Conservation (phyloP, 2,113 vertebrate species). For the Nycticorax nycticorax region DNA sequence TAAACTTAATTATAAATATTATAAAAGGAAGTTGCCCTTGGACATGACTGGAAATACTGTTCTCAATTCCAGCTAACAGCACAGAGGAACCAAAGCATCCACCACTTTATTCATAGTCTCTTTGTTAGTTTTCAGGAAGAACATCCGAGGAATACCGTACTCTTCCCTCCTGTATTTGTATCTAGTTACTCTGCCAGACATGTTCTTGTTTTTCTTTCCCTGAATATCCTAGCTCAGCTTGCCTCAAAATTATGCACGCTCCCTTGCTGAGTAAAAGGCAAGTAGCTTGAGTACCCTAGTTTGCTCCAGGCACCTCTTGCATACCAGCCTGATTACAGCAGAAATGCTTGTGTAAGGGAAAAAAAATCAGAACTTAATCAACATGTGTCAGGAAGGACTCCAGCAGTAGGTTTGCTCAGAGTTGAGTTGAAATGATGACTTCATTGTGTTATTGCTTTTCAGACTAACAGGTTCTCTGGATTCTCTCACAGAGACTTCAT, state of each 20-base stretch:
- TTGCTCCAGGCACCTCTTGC: neutral
- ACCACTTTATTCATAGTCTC: neutral
- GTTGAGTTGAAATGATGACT: neutral
- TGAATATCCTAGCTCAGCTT: neutral
- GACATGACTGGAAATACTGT: neutral
- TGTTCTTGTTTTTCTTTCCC: neutral
- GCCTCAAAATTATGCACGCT: neutral
- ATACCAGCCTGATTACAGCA: neutral
- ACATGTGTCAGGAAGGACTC: neutral
- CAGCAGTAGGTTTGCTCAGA: neutral
- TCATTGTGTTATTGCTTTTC: conserved; percentile 8
- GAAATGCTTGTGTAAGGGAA: neutral
- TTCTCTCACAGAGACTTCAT: conserved; percentile 87
- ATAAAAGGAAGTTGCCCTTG: neutral
- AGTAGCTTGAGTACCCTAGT: neutral
- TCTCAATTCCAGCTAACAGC: neutral
- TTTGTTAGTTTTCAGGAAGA: neutral
- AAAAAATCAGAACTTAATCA: neutral
- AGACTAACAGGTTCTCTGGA: conserved; percentile 93
- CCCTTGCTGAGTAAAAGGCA: neutral
- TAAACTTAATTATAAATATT: neutral
- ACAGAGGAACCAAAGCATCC: neutral
- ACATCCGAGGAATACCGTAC: neutral
- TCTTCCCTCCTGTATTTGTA: neutral
- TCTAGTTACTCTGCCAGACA: neutral